Conservation (phyloP, 2,113 vertebrate species). For the Cryptotis parvus region DNA sequence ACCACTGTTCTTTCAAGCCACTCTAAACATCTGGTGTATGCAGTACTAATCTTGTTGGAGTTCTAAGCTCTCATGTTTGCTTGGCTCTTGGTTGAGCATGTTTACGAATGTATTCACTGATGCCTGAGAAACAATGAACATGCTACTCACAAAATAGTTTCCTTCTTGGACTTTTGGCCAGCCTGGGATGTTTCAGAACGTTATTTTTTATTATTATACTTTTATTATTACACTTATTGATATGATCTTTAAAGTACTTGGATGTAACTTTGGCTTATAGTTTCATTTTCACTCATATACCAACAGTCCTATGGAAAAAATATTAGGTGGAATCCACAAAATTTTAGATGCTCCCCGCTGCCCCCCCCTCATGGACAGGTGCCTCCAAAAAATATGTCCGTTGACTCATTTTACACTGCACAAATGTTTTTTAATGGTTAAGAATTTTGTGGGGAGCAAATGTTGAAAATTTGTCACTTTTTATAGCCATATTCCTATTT, state of each 20-base stretch:
- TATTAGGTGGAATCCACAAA: neutral
- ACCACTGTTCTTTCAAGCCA: neutral
- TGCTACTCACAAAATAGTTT: neutral
- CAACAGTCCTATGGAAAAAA: neutral
- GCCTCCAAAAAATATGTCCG: neutral
- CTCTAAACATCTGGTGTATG: neutral
- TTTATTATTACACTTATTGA: conserved; percentile 28
- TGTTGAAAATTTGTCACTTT: neutral
- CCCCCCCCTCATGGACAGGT: fast-evolving
- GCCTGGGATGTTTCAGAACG: conserved; percentile 33
- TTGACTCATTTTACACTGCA: neutral
- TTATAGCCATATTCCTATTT: neutral
- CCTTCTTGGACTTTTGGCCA: conserved; percentile 1
- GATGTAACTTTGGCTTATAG: conserved; percentile 4
- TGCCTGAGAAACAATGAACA: neutral
- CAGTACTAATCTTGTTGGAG: neutral
- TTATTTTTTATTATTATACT: no score
- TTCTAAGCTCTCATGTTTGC: conserved; percentile 24
- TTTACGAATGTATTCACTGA: neutral
- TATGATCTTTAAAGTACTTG: neutral
- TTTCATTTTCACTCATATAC: neutral
- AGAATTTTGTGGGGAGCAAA: conserved; percentile 1
- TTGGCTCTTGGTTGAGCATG: neutral
- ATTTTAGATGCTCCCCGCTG: neutral
- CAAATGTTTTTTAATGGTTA: neutral